These are phyloP conservation scores for Sarcophaga rosellei DNA, from an alignment of 2,888 invertebrate species.

Conservation along the genomic window DNA sequence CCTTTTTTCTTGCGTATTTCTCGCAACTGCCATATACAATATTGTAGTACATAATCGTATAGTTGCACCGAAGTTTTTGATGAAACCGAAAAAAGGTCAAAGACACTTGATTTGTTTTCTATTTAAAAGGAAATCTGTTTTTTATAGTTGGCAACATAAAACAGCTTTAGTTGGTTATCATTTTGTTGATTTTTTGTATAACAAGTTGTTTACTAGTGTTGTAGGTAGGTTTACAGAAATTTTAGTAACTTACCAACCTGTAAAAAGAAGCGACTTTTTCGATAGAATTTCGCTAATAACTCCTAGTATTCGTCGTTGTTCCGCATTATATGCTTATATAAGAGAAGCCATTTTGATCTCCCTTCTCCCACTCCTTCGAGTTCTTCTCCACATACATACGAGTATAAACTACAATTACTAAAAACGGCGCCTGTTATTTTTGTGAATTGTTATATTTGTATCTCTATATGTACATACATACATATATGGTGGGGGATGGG, in stretches of 20 bases:
- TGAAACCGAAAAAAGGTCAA: neutral
- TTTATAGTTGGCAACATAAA: neutral
- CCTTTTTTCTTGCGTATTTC: neutral
- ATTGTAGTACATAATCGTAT: neutral
- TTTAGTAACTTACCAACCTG: too few relatives aligned
- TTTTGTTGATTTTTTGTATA: too few relatives aligned
- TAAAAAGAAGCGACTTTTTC: too few relatives aligned
- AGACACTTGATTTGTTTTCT: neutral
- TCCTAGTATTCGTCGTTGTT: too few relatives aligned
- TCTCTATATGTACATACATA: neutral
- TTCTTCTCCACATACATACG: too few relatives aligned
- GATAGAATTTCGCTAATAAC: too few relatives aligned
- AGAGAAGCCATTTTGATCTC: too few relatives aligned
- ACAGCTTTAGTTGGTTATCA: too few relatives aligned
- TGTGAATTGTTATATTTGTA: neutral
- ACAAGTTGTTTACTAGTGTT: neutral
- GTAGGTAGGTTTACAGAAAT: constrained; percentile 34
- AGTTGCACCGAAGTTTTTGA: neutral
- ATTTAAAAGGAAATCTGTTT: neutral
- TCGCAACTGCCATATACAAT: neutral
- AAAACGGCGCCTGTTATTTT: constrained; percentile 56
- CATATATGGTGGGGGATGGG: too few relatives aligned
- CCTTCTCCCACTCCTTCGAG: too few relatives aligned
- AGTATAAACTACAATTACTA: constrained; percentile 4
- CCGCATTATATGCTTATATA: too few relatives aligned